Evolutionary conservation across 2,113 vertebrate genomes (phyloP).

Genomic region (Cheirogaleus medius): DNA sequence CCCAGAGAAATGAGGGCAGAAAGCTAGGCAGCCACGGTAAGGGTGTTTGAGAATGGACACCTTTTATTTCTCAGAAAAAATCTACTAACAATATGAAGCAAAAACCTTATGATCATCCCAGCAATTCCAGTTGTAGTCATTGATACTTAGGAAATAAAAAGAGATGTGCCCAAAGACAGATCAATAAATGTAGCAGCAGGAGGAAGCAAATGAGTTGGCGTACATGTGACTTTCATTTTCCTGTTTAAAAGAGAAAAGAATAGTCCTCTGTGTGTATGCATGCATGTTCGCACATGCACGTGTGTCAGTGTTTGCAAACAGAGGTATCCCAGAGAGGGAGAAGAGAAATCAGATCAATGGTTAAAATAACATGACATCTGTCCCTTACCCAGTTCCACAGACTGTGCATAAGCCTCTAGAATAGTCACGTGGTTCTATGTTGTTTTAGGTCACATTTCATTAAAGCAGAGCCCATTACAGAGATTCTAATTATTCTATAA

Average conservation of each 20-base stretch:
- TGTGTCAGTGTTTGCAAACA: background rate
- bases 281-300: background rate
- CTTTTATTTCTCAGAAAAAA: background rate
- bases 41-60: background rate
- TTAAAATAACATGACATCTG: background rate
- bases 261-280: accelerated
- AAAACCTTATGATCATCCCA: background rate
- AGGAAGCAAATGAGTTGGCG: background rate
- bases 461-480: background rate
- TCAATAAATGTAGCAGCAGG: background rate
- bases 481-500: background rate
- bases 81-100: background rate
- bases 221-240: background rate
- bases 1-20: background rate
- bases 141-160: background rate
- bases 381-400: too few relatives aligned
- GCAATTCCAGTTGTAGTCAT: background rate
- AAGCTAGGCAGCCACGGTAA: background rate
- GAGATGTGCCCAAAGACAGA: background rate
- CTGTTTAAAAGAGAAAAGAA: background rate
- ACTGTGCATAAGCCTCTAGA: background rate
- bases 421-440: too few relatives aligned
- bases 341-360: background rate
- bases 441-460: background rate
- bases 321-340: background rate